These are phyloP conservation scores for Furcula furcula DNA, from an alignment of 2,888 invertebrate genomes.

Conservation along the genomic window DNA sequence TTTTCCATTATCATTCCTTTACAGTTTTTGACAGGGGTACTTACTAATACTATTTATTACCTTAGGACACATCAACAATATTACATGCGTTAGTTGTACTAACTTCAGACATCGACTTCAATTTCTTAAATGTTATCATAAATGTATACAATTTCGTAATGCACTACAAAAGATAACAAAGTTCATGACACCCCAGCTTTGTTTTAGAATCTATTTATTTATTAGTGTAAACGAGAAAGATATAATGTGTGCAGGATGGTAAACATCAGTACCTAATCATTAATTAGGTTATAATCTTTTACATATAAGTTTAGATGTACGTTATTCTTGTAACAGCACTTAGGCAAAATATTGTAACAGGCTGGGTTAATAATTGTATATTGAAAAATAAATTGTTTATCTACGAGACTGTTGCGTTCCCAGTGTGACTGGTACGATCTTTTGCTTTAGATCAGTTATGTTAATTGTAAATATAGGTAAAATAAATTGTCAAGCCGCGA, in stretches of 20 bases:
- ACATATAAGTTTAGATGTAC: slow-evolving; percentile 35
- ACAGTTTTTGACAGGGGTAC: too few relatives aligned
- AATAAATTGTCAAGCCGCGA: slow-evolving; percentile 22
- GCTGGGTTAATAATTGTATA: slow-evolving; percentile 18
- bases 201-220: background rate
- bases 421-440: slow-evolving; percentile 31
- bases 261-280: slow-evolving; percentile 12
- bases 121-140: too few relatives aligned
- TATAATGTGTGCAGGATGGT: slow-evolving; percentile 3
- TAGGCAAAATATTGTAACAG: slow-evolving; percentile 36
- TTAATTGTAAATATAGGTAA: slow-evolving; percentile 35
- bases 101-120: too few relatives aligned
- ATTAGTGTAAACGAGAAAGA: background rate
- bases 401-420: slow-evolving; percentile 27
- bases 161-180: too few relatives aligned
- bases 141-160: too few relatives aligned
- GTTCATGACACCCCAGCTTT: too few relatives aligned
- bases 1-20: too few relatives aligned
- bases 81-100: too few relatives aligned
- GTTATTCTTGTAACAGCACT: slow-evolving; percentile 17
- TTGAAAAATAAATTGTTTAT: slow-evolving; percentile 12
- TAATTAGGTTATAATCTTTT: slow-evolving; percentile 24
- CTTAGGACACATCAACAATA: too few relatives aligned
- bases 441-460: slow-evolving; percentile 36
- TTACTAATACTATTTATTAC: too few relatives aligned